phyloP scores from a whole-genome alignment of 1,140 invertebrate species.

The Bradysia coprophila region DNA sequence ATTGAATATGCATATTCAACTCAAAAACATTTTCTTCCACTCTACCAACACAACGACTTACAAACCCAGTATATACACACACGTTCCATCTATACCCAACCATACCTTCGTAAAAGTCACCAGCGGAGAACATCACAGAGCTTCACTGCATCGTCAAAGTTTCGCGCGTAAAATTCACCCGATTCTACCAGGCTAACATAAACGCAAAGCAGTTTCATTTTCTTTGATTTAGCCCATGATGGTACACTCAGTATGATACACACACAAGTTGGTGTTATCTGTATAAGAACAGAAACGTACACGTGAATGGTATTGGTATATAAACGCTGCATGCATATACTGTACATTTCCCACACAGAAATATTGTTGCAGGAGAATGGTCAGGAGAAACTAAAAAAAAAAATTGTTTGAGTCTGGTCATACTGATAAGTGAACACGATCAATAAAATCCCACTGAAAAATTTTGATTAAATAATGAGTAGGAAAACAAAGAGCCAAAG shows the following conservation, averaged over 20 bases:
- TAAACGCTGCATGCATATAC: not conserved
- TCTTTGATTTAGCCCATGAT: too few species aligned
- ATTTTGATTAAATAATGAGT: too few species aligned
- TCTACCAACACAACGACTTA: not conserved
- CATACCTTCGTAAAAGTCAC: too few species aligned
- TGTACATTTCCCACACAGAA: not conserved
- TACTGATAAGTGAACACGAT: too few species aligned
- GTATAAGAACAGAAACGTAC: not conserved
- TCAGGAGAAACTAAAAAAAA: too few species aligned
- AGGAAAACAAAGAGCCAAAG: too few species aligned
- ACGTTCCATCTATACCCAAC: too few species aligned
- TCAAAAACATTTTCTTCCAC: not conserved
- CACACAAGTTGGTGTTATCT: not conserved
- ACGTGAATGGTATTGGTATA: not conserved
- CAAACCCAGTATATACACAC: not conserved
- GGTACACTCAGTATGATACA: too few species aligned
- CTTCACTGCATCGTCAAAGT: slow-evolving; percentile 6
- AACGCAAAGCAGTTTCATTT: not conserved
- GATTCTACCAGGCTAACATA: slow-evolving; percentile 16
- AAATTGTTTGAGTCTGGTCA: too few species aligned
- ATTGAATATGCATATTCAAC: not conserved
- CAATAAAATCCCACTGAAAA: too few species aligned
- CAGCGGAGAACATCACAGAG: too few species aligned
- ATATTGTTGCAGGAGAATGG: not conserved
- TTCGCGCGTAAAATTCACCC: slow-evolving; percentile 23